Conservation (phyloP, 1,140 invertebrate genomes). For the Scaptomyza graminum region DNA sequence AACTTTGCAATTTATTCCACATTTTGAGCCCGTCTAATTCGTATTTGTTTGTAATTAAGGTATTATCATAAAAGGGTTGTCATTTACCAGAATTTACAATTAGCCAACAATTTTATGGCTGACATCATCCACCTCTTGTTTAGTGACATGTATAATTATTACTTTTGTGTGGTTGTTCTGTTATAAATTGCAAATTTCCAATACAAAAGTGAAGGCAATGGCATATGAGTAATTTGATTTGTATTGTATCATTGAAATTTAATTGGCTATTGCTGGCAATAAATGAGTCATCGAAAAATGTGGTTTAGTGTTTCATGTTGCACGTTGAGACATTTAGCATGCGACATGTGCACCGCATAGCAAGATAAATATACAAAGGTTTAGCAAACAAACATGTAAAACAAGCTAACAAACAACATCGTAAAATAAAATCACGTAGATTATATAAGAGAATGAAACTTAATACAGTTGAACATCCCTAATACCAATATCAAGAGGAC, state of each 20-base stretch:
- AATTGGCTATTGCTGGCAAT: constrained; percentile 44
- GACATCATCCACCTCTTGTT: not conserved
- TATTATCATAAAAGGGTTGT: not conserved
- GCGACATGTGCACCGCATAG: constrained; percentile 48
- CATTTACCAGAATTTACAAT: not conserved
- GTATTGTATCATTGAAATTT: constrained; percentile 41
- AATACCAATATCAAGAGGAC: too few species aligned
- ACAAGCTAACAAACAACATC: constrained; percentile 20
- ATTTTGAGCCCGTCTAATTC: not conserved
- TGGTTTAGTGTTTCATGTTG: constrained; percentile 27
- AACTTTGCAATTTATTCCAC: not conserved
- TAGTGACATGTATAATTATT: not conserved
- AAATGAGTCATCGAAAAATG: constrained; percentile 45
- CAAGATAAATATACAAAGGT: not conserved
- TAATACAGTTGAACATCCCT: too few species aligned
- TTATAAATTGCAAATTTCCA: constrained; percentile 9
- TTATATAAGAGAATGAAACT: not conserved
- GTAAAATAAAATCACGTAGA: constrained; percentile 47
- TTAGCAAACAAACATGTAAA: constrained; percentile 8
- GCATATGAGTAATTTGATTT: constrained; percentile 23
- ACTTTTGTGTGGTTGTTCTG: not conserved
- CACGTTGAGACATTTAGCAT: constrained; percentile 43
- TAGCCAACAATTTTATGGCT: constrained; percentile 2
- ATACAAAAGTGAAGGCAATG: not conserved
- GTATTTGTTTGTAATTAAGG: not conserved